A percentile compares a stretch with the other conserved stretches of the same genome.
These are phyloP conservation scores for Phaethornis superciliosus DNA, from an alignment of 2,113 vertebrate species.

Conservation along the genomic window DNA sequence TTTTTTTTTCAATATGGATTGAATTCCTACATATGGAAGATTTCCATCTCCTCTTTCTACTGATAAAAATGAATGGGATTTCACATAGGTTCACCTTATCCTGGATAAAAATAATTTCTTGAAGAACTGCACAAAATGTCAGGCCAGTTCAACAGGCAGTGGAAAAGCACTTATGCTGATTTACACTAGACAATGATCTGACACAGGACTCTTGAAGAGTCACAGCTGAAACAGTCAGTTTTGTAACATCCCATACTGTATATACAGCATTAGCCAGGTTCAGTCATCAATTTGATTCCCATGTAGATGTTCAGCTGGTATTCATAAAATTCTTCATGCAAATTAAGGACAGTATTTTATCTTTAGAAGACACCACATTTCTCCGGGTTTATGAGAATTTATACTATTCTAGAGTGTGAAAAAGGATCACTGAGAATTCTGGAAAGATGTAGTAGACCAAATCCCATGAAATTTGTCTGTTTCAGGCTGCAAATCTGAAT, in stretches of 20 bases:
- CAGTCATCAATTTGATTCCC: not conserved
- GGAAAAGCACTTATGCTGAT: not conserved
- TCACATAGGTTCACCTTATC: not conserved
- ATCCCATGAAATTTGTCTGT: constrained; percentile 32
- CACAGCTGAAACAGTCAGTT: not conserved
- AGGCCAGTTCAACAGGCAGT: not conserved
- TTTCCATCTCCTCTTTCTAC: not conserved
- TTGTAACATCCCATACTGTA: not conserved
- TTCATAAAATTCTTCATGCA: constrained; percentile 63
- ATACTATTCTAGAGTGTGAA: constrained; percentile 36
- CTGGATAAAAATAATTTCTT: not conserved
- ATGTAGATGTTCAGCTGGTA: constrained; percentile 38
- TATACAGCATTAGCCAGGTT: constrained; percentile 3
- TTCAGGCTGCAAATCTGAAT: constrained; percentile 52
- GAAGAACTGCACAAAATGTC: not conserved
- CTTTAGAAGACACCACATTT: constrained; percentile 63
- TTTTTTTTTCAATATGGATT: not conserved
- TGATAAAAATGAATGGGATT: not conserved
- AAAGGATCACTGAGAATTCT: constrained; percentile 58
- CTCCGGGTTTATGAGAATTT: constrained; percentile 44
- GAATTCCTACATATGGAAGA: not conserved
- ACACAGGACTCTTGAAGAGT: not conserved
- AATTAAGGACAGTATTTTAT: constrained; percentile 70
- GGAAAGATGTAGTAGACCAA: constrained; percentile 36
- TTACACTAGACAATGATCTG: not conserved